Evolutionary conservation across 2,888 invertebrate genomes (phyloP).

Genomic region (Empis stercorea): DNA sequence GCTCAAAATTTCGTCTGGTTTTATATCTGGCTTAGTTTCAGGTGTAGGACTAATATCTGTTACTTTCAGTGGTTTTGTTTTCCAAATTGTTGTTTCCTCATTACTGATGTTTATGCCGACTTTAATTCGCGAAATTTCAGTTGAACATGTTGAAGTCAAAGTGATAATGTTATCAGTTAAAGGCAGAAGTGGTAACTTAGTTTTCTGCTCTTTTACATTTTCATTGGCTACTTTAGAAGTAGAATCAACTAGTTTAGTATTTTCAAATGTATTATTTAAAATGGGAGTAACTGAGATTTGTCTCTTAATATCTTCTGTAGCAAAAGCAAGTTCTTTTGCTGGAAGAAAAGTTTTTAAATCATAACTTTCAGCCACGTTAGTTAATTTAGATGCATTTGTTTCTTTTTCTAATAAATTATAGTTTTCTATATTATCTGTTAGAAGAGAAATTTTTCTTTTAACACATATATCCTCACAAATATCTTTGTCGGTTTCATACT

Average conservation of each 20-base stretch:
- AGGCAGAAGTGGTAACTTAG: not conserved
- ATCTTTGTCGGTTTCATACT: not conserved
- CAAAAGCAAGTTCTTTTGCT: conserved; percentile 13
- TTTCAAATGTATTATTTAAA: not conserved
- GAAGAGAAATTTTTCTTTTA: not conserved
- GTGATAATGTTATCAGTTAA: conserved; percentile 5
- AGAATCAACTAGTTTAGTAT: not conserved
- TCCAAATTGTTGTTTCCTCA: conserved; percentile 7
- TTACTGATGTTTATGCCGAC: conserved; percentile 2
- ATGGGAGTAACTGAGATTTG: not conserved
- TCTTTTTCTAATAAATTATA: not conserved
- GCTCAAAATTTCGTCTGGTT: not conserved
- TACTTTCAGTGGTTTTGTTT: not conserved
- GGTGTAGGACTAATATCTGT: not conserved
- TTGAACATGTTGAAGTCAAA: conserved; percentile 4
- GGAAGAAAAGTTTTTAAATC: conserved; percentile 8
- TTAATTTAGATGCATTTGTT: not conserved
- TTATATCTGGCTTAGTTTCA: not conserved
- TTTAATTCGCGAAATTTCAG: conserved; percentile 4
- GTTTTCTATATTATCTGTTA: not conserved
- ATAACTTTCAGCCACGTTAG: not conserved
- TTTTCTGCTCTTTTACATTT: not conserved
- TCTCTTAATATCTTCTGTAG: conserved; percentile 9
- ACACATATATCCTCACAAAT: not conserved
- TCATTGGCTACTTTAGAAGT: not conserved